Evolutionary conservation across 2,797 vertebrate species (phyloP), one percentile per base, ranked within the genome.

Genomic region (Molossus alvarezi): DNA sequence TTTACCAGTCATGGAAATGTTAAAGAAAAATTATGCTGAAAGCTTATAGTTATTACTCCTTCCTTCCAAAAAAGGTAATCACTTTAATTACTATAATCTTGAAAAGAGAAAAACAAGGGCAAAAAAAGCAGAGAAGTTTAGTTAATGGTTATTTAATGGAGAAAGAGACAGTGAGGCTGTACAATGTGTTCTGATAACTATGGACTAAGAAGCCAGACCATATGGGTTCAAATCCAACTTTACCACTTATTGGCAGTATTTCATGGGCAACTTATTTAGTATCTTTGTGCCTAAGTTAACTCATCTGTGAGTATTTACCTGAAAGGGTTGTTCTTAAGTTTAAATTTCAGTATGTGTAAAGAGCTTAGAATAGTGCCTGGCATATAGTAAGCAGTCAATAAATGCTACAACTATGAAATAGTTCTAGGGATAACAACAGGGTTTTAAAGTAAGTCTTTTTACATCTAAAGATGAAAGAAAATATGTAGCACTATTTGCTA

Each of bases 311-410:
- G 60, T 73, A 82, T 13, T 79, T 73, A 75, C 27, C 27, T 92
- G 67, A 79, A 96, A 95, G 65, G 37, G 17, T 5, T 88, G 21
- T 75, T 92, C 53, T 96, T 94, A 90, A 48, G 41, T 79, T 81
- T 88, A 88, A 69, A 69, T 67, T 58, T 77, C 33, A 72, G 48
- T 76, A 65, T 60, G n/a, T 69, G 29, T 81, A 64, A 87, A 84
- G 58, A 76, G 20, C 33, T 58, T 55, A 92, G 20, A 75, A 88
- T 4, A 92, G 25, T 57, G n/a, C 14, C 58, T 90, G 53, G 21
- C n/a, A 79, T 37, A 85, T 8, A 88, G 60, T 64, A 89, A 86
- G 11, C 25, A 90, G 23, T 90, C 62, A 96, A 53, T 75, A 92
- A 93, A 58, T 53, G 62, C 29, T 33, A 65, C 21, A 81, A 90